Evolutionary conservation across 1,140 invertebrate genomes (phyloP), one percentile per base, ranked within the genome.

Genomic region (Drosophila hydei): DNA sequence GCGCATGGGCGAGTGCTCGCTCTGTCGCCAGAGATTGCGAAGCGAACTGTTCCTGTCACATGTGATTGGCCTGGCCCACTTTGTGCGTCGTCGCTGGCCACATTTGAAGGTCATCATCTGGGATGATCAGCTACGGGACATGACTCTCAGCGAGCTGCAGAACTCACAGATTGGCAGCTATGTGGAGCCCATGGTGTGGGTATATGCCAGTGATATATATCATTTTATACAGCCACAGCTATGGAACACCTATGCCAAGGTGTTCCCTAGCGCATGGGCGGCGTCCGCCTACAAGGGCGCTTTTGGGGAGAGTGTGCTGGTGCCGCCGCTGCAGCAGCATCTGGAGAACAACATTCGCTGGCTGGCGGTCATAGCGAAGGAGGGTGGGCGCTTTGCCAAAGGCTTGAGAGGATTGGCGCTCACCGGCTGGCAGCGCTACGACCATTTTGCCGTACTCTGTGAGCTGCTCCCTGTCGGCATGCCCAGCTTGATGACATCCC

Each of bases 71-170:
- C 92, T 96, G 18, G 93, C 93, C 0, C 92, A 93, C 48, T 93
- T 94, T 60, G 93, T 97, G 12, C 94, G 94, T 54, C 92, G 93
- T 14, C 93, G 93, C 3, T 95, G 94, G 91, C 94, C 95, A 0
- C 92, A 93, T 2, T 92, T 97, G 16, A 94, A 93, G 30, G 93
- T 96, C 8, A 94, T 99, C 7, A 96, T 99, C 75, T 99, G 98
- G 98, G 97, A 99, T 87, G 98, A 99, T 90, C 98, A 99, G 97
- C 88, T 99, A 33, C 92, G 97, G 21, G 93, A 95, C 36, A 94
- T 97, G 75, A 93, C 94, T n/a, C 91, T 94, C 71, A 92, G 93
- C 58, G 92, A 93, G 79, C 93, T 96, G 90, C 92, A 94, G 90
- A 94, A 94, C 50, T 94, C 94, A 80, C 94, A 94, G n/a, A 92